phyloP scores from a whole-genome alignment of 2,797 vertebrate genomes.

The Odontamblyopus rebecca region DNA sequence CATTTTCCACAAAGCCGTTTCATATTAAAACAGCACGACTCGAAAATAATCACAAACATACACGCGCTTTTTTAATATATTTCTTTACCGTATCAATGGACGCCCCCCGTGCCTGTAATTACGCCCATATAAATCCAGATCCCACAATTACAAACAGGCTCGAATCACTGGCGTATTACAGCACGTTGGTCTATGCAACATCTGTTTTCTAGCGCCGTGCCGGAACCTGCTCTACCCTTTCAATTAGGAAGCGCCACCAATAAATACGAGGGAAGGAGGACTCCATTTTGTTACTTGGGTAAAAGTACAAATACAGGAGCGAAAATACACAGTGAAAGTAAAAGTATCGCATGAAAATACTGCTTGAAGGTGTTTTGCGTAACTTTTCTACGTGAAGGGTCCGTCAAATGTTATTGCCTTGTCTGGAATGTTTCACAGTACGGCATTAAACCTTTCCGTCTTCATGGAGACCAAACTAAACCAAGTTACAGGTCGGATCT shows the following conservation, averaged over 20 bases:
- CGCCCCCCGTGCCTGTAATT: constrained; percentile 66
- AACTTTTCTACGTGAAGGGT: no score
- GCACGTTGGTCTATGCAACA: constrained; percentile 64
- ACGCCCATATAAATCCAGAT: constrained; percentile 72
- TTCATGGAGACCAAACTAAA: no score
- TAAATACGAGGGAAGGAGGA: constrained; percentile 27
- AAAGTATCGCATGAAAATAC: no score
- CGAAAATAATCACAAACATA: constrained; percentile 57
- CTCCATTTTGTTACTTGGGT: no score
- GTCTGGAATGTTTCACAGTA: no score
- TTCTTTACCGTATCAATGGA: constrained; percentile 50
- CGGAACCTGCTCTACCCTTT: constrained; percentile 69
- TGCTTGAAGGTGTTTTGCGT: no score
- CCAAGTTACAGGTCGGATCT: no score
- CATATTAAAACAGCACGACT: constrained; percentile 60
- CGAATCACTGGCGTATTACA: constrained; percentile 28
- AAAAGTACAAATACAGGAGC: no score
- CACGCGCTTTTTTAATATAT: constrained; percentile 34
- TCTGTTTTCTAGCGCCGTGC: constrained; percentile 72
- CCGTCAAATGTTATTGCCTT: no score
- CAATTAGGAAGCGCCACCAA: constrained; percentile 76
- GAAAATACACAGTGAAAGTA: no score
- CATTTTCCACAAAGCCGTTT: constrained; percentile 62
- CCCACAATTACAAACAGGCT: constrained; percentile 69
- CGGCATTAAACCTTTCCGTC: no score